Conservation (phyloP, 92 coral and sea anemone genomes). For the Actinernus sp. region DNA sequence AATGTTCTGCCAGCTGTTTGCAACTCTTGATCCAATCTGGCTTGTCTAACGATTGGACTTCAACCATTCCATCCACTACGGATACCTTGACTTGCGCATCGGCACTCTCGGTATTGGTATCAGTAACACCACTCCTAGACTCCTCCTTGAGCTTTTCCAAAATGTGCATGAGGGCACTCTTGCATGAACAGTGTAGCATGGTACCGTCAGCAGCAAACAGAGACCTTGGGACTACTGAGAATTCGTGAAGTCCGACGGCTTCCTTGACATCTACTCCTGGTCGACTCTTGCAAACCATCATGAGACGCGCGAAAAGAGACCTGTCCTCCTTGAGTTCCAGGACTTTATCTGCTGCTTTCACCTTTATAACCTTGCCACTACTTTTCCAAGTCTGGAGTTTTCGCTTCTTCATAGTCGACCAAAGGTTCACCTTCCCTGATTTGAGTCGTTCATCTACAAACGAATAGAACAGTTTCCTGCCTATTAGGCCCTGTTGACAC, state of each 20-base stretch:
- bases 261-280: slow-evolving; percentile 54
- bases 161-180: slow-evolving; percentile 45
- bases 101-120: slow-evolving; percentile 8
- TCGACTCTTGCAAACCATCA: slow-evolving; percentile 64
- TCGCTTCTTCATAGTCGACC: slow-evolving; percentile 58
- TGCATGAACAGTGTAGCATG: slow-evolving; percentile 57
- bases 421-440: slow-evolving; percentile 34
- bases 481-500: slow-evolving; percentile 14
- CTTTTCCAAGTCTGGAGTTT: slow-evolving; percentile 50
- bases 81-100: slow-evolving; percentile 24
- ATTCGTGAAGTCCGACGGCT: slow-evolving; percentile 45
- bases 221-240: slow-evolving; percentile 55
- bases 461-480: slow-evolving; percentile 17
- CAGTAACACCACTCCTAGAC: too few relatives aligned
- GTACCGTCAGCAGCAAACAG: slow-evolving; percentile 61
- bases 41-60: slow-evolving; percentile 56
- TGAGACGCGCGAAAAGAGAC: slow-evolving; percentile 42
- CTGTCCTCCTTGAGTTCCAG: slow-evolving; percentile 51
- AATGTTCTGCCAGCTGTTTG: slow-evolving; percentile 52
- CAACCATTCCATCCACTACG: slow-evolving; percentile 59
- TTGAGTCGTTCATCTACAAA: slow-evolving; percentile 56
- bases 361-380: slow-evolving; percentile 42
- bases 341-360: slow-evolving; percentile 17
- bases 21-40: slow-evolving; percentile 36
- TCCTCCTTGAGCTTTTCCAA: slow-evolving; percentile 31